Percentiles rank a stretch among this genome's conserved stretches.
phyloP scores from a whole-genome alignment of 2,888 invertebrate species.

The Lasioglossum calceatum region DNA sequence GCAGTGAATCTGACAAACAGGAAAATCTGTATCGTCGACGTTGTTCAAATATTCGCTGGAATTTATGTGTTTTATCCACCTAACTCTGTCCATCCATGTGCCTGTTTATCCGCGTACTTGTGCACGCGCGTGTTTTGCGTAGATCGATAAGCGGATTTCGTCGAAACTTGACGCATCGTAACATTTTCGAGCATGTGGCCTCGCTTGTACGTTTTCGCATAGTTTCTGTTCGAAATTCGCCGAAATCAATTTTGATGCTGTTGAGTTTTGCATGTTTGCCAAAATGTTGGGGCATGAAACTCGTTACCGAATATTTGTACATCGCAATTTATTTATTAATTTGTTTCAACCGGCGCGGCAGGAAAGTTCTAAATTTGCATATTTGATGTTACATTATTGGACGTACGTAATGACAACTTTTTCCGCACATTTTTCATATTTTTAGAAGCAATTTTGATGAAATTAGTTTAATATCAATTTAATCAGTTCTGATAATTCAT shows the following conservation, averaged over 20 bases:
- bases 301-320: background rate
- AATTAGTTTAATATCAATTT: no score
- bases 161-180: constrained; percentile 7
- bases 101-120: background rate
- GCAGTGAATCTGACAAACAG: background rate
- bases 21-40: constrained; percentile 1
- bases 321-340: background rate
- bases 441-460: no score
- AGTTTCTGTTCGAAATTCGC: background rate
- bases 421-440: no score
- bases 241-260: background rate
- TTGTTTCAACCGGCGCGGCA: background rate
- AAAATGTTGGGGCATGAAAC: background rate
- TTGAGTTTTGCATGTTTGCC: background rate
- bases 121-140: background rate
- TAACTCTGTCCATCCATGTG: background rate
- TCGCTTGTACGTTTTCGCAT: constrained; percentile 5
- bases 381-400: background rate
- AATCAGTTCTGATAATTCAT: no score
- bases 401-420: no score
- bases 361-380: background rate
- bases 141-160: constrained; percentile 26
- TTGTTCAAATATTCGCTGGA: constrained; percentile 17
- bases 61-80: constrained; percentile 19
- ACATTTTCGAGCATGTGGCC: constrained; percentile 2